A percentile compares a stretch with the other conserved stretches of the same genome.
phyloP scores from a whole-genome alignment of 2,888 invertebrate genomes.

The Rhamphomyia laevipes region DNA sequence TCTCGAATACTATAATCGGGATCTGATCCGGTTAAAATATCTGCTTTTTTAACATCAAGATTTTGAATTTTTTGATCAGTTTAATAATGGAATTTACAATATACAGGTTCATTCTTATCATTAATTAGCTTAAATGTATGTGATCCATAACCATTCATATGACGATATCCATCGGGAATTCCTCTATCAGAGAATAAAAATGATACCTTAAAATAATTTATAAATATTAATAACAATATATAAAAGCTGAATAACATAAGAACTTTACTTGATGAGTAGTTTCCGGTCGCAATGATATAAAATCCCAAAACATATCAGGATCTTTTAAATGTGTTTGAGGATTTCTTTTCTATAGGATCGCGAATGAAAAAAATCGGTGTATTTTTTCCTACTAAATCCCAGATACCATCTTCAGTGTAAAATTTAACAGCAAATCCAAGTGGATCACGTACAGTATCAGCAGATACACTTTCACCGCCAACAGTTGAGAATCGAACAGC shows the following conservation, averaged over 20 bases:
- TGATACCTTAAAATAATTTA: conserved; percentile 28
- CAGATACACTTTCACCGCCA: conserved; percentile 82
- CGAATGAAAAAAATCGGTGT: conserved; percentile 89
- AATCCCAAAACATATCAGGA: conserved; percentile 94
- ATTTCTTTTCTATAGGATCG: conserved; percentile 88
- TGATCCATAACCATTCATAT: conserved; percentile 93
- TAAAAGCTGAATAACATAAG: too few relatives aligned
- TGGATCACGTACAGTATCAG: conserved; percentile 83
- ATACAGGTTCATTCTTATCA: conserved; percentile 57
- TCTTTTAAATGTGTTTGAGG: conserved; percentile 86
- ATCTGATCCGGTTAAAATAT: conserved; percentile 52
- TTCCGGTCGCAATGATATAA: conserved; percentile 78
- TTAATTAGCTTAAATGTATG: conserved; percentile 90
- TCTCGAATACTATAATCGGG: conserved; percentile 86
- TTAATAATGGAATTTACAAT: conserved; percentile 90
- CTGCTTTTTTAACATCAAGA: conserved; percentile 36
- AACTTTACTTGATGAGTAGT: conserved; percentile 69
- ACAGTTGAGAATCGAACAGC: conserved; percentile 75
- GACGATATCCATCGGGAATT: conserved; percentile 82
- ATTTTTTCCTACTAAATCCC: conserved; percentile 91
- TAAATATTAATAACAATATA: background rate
- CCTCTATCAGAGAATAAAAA: conserved; percentile 87
- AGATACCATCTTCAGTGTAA: conserved; percentile 85
- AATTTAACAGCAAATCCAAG: conserved; percentile 90
- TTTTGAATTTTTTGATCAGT: conserved; percentile 85